Evolutionary conservation across 2,888 invertebrate genomes (phyloP).

Genomic region (Pyrrhosoma nymphula): DNA sequence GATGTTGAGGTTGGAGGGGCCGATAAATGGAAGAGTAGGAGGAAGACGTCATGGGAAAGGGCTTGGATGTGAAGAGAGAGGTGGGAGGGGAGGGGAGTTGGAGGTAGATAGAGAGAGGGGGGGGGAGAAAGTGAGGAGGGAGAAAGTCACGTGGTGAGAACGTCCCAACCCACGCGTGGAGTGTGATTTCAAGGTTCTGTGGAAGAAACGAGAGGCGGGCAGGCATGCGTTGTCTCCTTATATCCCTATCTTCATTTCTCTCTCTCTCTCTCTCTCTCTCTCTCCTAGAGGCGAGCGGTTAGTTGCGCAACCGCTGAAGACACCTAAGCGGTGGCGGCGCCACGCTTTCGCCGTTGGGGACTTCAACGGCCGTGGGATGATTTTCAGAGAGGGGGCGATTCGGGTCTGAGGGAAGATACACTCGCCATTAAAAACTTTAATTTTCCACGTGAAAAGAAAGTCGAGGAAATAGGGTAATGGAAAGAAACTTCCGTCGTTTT

Average conservation of each 20-base stretch:
- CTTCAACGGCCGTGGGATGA: not conserved
- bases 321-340: not conserved
- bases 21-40: not conserved
- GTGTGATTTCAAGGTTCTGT: conserved; percentile 31
- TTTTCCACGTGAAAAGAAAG: not conserved
- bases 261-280: conserved; percentile 1
- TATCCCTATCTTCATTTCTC: not conserved
- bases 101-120: not conserved
- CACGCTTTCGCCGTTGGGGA: not conserved
- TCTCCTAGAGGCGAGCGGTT: not conserved
- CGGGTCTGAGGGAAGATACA: not conserved
- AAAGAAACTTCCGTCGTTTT: not conserved
- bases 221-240: not conserved
- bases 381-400: not conserved
- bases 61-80: not conserved
- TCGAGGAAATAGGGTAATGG: not conserved
- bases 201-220: conserved; percentile 17
- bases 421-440: not conserved
- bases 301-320: not conserved
- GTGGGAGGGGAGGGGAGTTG: not conserved
- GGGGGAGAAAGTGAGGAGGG: not conserved
- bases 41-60: not conserved
- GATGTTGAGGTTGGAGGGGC: not conserved
- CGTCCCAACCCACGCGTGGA: conserved; percentile 28
- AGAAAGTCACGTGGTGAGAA: conserved; percentile 24